A percentile compares a stretch with the other conserved stretches of the same genome.
phyloP scores from a whole-genome alignment of 2,888 invertebrate genomes.

The Mythimna albipuncta region DNA sequence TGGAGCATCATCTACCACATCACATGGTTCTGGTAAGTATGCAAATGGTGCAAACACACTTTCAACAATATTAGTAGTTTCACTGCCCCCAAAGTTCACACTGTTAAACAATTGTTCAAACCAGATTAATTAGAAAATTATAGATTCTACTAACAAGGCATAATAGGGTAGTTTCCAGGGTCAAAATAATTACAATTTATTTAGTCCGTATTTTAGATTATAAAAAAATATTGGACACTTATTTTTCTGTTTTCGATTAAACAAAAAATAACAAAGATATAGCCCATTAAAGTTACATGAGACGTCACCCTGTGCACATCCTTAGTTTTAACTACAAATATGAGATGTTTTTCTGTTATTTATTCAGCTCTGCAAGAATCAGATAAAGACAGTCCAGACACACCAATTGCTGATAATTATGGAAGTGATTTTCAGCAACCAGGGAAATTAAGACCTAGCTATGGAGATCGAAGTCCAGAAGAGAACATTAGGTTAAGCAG shows the following conservation, averaged over 20 bases:
- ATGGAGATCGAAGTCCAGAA: constrained; percentile 73
- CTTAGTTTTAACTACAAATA: neutral
- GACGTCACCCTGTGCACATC: neutral
- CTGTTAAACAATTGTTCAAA: neutral
- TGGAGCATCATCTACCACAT: constrained; percentile 86
- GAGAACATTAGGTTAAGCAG: constrained; percentile 76
- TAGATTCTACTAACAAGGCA: neutral
- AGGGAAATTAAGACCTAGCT: constrained; percentile 67
- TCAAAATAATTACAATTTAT: no score
- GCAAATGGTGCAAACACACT: neutral
- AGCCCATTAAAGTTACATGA: no score
- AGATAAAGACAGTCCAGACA: constrained; percentile 80
- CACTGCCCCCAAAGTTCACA: neutral
- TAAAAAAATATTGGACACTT: no score
- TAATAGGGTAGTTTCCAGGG: no score
- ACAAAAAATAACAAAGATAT: no score
- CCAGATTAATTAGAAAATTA: constrained; percentile 6
- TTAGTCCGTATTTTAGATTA: no score
- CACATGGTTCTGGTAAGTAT: constrained; percentile 83
- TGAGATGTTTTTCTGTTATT: neutral
- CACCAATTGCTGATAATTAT: constrained; percentile 67
- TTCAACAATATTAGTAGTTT: neutral
- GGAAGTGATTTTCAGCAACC: constrained; percentile 68
- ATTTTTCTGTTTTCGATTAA: no score
- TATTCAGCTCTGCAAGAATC: constrained; percentile 80